Base-by-base conservation (phyloP, 1,140 invertebrate genomes). In the Drosophila ercepeae region DNA sequence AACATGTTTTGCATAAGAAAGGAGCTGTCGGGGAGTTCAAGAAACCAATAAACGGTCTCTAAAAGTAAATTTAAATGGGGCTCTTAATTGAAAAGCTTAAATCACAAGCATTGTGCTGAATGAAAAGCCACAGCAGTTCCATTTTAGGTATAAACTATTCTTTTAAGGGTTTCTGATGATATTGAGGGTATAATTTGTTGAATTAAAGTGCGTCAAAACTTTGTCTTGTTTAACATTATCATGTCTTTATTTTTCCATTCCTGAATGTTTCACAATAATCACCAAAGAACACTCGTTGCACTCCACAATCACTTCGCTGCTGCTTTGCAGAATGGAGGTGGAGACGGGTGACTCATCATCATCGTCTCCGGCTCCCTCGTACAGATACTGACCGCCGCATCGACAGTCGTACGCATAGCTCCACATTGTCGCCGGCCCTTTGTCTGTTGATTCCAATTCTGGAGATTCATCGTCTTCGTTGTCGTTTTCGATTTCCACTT, bases 231-330 rank as follows among this genome's bases (percentile, higher is more conserved):
- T n/a, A n/a, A n/a, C n/a, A n/a, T n/a, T n/a, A n/a, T n/a, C n/a
- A n/a, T n/a, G 34, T 46, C 19, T 73, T 78, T 73, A 48, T 48
- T 72, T 48, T 54, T 72, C 36, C 63, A 50, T 50, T 58, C 39
- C 27, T 44, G 68, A 32, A n/a, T 48, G 59, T 69, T 84, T 89
- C 48, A 89, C 75, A 74, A 91, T 70, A 63, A 91, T 89, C 63
- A 91, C 86, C 48, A 91, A 75, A 73, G 89, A 91, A 70, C 89
- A 91, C 77, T 91, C 89, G 58, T 51, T 91, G 72, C 89, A 91
- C 68, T 91, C 89, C 54, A 91, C 86, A 89, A 91, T 88, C 75
- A 84, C 75, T 81, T 91, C 89, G 57, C 71, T 71, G 49, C 74
- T 73, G 49, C 42, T 51, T 64, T 63, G 53, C 52, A 46, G 39